Conservation (phyloP, 1,140 invertebrate species). For the Lordiphosa mommai region DNA sequence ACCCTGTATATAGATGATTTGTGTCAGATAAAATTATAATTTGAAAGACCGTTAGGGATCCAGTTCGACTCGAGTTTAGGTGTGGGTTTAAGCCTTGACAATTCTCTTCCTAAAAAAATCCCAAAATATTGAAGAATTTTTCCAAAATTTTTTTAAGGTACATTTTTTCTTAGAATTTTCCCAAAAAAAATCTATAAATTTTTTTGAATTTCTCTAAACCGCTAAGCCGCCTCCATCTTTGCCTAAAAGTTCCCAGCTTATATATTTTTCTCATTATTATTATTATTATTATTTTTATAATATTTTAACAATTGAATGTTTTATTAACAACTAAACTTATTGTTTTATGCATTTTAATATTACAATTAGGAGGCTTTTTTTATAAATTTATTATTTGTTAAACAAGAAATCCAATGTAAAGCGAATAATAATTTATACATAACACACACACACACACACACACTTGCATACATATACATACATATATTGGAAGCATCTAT, state of each 20-base stretch:
- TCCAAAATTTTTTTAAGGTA: too few species aligned
- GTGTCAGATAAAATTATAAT: too few species aligned
- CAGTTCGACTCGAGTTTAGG: too few species aligned
- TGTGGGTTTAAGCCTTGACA: too few species aligned
- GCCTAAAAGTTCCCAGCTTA: not conserved
- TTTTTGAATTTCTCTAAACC: not conserved
- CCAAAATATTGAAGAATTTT: too few species aligned
- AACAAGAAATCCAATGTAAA: slow-evolving; percentile 19
- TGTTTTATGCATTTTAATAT: slow-evolving; percentile 43
- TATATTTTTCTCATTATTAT: not conserved
- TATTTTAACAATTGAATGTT: too few species aligned
- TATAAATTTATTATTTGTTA: slow-evolving; percentile 59
- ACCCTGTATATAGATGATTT: too few species aligned
- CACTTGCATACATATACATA: slow-evolving; percentile 33
- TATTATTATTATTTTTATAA: slow-evolving; percentile 1
- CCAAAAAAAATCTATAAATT: not conserved
- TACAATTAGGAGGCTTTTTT: slow-evolving; percentile 60
- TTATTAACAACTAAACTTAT: slow-evolving; percentile 4
- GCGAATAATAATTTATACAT: slow-evolving; percentile 17
- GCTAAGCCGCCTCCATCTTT: not conserved
- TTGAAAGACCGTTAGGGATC: too few species aligned
- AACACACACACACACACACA: slow-evolving; percentile 33
- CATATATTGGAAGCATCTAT: slow-evolving; percentile 53
- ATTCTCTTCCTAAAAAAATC: too few species aligned
- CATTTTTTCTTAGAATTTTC: too few species aligned